Evolutionary conservation across 37 sponge, comb jelly and placozoan genomes (phyloP).

Genomic region (Chondrilla cf. caribensis): DNA sequence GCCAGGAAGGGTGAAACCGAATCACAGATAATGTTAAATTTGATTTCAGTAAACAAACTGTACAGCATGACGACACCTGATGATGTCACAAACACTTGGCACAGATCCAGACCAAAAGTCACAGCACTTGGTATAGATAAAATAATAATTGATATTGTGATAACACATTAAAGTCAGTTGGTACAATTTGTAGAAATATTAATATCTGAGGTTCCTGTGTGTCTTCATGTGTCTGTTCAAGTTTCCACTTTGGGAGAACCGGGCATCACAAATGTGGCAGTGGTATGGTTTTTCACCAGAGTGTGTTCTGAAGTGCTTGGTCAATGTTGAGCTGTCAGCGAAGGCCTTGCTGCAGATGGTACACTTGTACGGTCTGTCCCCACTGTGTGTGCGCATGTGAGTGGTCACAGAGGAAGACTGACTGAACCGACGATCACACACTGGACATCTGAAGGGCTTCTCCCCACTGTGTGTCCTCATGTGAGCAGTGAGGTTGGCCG

Average conservation of each 20-base stretch:
- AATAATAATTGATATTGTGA: too few species aligned
- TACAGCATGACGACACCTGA: too few species aligned
- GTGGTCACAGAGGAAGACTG: constrained; percentile 97
- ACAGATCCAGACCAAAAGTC: too few species aligned
- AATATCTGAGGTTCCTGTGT: constrained; percentile 32
- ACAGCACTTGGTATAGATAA: too few species aligned
- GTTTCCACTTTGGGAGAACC: constrained; percentile 96
- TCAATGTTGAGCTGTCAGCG: constrained; percentile 96
- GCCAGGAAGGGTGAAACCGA: too few species aligned
- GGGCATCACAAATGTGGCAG: constrained; percentile 90
- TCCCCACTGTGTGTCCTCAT: constrained; percentile 94
- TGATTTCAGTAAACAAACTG: too few species aligned
- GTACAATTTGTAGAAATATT: not conserved
- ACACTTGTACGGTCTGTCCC: constrained; percentile 94
- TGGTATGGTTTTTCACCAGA: constrained; percentile 97
- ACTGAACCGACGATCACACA: constrained; percentile 89
- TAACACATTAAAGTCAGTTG: too few species aligned
- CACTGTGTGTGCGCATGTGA: constrained; percentile 96
- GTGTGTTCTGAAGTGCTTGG: constrained; percentile 95
- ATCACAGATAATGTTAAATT: too few species aligned
- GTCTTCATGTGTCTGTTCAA: constrained; percentile 98
- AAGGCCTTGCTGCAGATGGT: constrained; percentile 87
- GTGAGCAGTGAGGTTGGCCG: constrained; percentile 98
- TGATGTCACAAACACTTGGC: too few species aligned
- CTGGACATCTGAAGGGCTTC: constrained; percentile 94